Base-by-base conservation (phyloP, 2,888 invertebrate species). In the Perizoma flavofasciatum region DNA sequence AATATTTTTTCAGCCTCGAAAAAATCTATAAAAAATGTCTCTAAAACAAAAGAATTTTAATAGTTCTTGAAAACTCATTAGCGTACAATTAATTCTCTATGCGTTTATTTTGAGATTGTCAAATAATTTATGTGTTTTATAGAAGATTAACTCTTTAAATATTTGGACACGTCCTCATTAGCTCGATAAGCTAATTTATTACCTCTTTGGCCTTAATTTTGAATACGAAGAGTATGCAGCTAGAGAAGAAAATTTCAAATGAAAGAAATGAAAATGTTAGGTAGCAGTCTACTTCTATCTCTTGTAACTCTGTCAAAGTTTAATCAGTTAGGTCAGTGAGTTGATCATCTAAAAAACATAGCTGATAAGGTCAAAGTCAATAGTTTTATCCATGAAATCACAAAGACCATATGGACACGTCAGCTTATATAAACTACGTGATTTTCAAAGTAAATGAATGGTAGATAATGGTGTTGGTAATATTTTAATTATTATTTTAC, bases 1-100 rank as follows among this genome's bases (percentile, higher is more conserved):
- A n/a, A n/a, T n/a, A n/a, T n/a, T n/a, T n/a, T n/a, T n/a, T n/a
- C n/a, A n/a, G n/a, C n/a, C n/a, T n/a, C n/a, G n/a, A n/a, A n/a
- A n/a, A n/a, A n/a, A n/a, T n/a, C n/a, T n/a, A n/a, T n/a, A n/a
- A n/a, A 35, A 35, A 35, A 6, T 6, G 4, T 37, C 37, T 22
- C 22, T 22, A 22, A 4, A 6, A 37, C 41, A 5, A n/a, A 41
- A 53, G 39, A 53, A 53, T 54, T 40, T 54, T 41, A 54, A 55
- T 49, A 37, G 55, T 35, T 55, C 32, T 43, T 47, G 6, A 47
- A 41, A 43, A n/a, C 43, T 22, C 9, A n/a, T 11, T 10, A 47
- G 44, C 11, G 49, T 40, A n/a, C 39, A 49, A 5, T 49, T 49
- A 37, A 49, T 52, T 46, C 9, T 34, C 34, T 11, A 33, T 5